phyloP scores from a whole-genome alignment of 2,113 vertebrate genomes.

The Microcebus ravelobensis region DNA sequence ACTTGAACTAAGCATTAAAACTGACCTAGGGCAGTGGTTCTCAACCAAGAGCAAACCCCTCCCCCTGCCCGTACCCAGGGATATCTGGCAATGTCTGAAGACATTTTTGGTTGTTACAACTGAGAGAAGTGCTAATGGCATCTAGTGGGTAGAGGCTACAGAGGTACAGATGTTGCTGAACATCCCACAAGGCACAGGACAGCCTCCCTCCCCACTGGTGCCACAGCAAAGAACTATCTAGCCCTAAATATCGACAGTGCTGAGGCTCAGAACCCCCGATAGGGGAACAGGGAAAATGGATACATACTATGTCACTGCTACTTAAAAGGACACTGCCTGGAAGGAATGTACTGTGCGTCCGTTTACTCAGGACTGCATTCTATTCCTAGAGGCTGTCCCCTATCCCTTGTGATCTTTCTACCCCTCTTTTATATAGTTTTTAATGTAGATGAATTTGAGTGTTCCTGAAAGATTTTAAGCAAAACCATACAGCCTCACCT shows the following conservation, averaged over 20 bases:
- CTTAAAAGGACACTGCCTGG: not conserved
- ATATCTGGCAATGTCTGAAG: not conserved
- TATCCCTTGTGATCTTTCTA: no score
- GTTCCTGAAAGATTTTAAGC: not conserved
- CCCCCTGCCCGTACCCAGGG: accelerated
- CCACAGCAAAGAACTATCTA: not conserved
- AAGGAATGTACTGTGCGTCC: not conserved
- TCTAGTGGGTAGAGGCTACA: not conserved
- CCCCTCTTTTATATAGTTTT: not conserved
- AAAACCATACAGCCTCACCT: not conserved
- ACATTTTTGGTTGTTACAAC: not conserved
- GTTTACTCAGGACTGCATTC: not conserved
- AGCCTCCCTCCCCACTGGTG: not conserved
- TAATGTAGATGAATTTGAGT: not conserved
- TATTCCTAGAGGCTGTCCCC: not conserved
- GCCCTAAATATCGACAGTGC: not conserved
- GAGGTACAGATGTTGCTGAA: not conserved
- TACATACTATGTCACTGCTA: not conserved
- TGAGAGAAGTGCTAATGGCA: not conserved
- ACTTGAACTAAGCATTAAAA: not conserved
- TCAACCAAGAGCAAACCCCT: not conserved
- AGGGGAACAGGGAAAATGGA: not conserved
- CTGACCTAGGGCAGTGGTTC: not conserved
- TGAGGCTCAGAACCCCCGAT: not conserved
- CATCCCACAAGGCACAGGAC: not conserved